phyloP scores from a whole-genome alignment of 1,140 invertebrate genomes.

The Cyclina sinensis region DNA sequence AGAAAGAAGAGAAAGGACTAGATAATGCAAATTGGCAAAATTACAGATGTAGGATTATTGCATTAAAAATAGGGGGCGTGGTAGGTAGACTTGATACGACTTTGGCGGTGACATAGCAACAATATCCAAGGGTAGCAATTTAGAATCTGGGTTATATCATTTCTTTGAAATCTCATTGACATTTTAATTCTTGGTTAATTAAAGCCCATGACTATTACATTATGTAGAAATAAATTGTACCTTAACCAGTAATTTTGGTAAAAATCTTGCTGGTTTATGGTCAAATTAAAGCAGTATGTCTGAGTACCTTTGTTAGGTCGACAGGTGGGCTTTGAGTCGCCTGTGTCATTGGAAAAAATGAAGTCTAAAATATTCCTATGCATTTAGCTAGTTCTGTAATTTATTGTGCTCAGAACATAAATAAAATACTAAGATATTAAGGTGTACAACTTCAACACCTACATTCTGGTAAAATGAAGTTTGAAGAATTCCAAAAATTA shows the following conservation, averaged over 20 bases:
- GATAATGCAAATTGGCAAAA: no score
- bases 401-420: no score
- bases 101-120: neutral
- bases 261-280: conserved; percentile 29
- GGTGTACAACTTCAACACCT: no score
- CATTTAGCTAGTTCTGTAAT: no score
- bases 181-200: conserved; percentile 41
- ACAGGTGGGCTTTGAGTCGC: conserved; percentile 1
- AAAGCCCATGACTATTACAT: conserved; percentile 35
- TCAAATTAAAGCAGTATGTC: conserved; percentile 8
- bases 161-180: conserved; percentile 44
- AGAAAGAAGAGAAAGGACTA: no score
- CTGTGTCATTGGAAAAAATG: neutral
- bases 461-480: no score
- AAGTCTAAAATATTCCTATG: no score
- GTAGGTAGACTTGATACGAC: neutral
- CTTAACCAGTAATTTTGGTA: conserved; percentile 27
- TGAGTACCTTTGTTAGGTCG: neutral
- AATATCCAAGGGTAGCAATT: conserved; percentile 16
- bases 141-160: conserved; percentile 23
- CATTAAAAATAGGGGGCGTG: conserved; percentile 21
- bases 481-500: no score
- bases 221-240: conserved; percentile 21
- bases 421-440: no score
- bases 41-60: neutral